phyloP scores from a whole-genome alignment of 2,797 vertebrate species.

The Bovichtus diacanthus region DNA sequence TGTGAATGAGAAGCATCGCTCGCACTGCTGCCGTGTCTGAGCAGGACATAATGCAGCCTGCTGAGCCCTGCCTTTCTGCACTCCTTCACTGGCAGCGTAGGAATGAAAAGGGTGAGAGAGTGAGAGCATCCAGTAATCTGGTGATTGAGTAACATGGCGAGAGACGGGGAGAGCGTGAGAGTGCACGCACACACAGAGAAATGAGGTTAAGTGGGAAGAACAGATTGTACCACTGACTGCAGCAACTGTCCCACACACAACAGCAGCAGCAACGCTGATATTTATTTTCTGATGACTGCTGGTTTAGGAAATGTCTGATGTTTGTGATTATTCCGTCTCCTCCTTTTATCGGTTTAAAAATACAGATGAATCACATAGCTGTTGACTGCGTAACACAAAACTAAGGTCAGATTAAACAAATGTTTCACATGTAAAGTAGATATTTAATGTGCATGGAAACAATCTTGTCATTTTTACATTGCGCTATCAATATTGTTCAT shows the following conservation, averaged over 20 bases:
- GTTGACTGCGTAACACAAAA: background rate
- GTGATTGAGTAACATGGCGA: constrained; percentile 72
- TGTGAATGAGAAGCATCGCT: constrained; percentile 65
- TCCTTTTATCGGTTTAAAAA: constrained; percentile 7
- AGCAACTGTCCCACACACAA: constrained; percentile 42
- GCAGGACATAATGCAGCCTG: constrained; percentile 59
- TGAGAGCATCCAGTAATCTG: constrained; percentile 75
- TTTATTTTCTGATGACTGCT: constrained; percentile 35
- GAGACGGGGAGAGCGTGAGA: constrained; percentile 27
- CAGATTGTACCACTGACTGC: constrained; percentile 74
- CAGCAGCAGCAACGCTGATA: background rate
- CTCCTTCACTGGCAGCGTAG: constrained; percentile 40
- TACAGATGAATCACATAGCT: background rate
- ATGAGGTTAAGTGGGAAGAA: constrained; percentile 80
- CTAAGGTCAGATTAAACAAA: background rate
- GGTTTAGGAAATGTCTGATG: constrained; percentile 27
- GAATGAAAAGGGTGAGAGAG: constrained; percentile 71
- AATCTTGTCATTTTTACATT: background rate
- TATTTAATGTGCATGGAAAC: background rate
- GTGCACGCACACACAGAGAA: constrained; percentile 58
- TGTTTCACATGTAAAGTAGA: background rate
- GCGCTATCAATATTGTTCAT: background rate
- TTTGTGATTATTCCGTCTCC: constrained; percentile 6
- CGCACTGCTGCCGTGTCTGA: constrained; percentile 39
- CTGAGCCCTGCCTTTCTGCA: constrained; percentile 68